These are phyloP conservation scores for Arctopsyche grandis DNA, from an alignment of 1,140 invertebrate genomes.

Conservation along the genomic window DNA sequence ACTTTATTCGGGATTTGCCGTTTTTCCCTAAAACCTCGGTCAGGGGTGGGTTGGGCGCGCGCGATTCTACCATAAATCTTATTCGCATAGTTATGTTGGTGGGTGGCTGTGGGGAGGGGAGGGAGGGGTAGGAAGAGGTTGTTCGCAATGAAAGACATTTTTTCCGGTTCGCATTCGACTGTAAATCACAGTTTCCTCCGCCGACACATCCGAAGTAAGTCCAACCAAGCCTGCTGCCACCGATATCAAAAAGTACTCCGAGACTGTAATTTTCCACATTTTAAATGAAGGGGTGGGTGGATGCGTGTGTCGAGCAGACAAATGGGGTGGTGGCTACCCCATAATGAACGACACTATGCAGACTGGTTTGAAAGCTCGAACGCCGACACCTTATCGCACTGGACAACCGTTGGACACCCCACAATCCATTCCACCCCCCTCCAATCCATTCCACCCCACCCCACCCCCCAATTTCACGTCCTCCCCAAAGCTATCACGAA, in stretches of 20 bases:
- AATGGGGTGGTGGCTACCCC: neutral
- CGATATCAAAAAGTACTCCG: no score
- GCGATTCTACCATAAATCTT: neutral
- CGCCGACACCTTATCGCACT: slow-evolving; percentile 23
- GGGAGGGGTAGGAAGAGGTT: neutral
- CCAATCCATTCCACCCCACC: neutral
- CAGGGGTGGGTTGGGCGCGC: neutral
- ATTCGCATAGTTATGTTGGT: neutral
- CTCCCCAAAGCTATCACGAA: no score
- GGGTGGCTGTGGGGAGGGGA: neutral
- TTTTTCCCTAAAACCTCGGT: neutral
- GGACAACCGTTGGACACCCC: neutral
- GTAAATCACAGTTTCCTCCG: neutral
- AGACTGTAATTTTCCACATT: neutral
- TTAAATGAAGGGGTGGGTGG: neutral
- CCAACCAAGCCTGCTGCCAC: neutral
- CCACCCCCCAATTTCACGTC: no score
- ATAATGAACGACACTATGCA: slow-evolving; percentile 8
- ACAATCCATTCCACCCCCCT: neutral
- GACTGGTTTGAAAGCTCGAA: neutral
- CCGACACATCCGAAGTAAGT: neutral
- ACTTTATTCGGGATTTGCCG: no score
- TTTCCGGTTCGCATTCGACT: slow-evolving; percentile 5
- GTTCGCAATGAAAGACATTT: slow-evolving; percentile 7
- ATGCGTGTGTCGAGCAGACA: neutral